Percentiles rank a stretch among this genome's conserved stretches.
Conservation (phyloP, 2,888 invertebrate species). For the Apamea crenata region DNA sequence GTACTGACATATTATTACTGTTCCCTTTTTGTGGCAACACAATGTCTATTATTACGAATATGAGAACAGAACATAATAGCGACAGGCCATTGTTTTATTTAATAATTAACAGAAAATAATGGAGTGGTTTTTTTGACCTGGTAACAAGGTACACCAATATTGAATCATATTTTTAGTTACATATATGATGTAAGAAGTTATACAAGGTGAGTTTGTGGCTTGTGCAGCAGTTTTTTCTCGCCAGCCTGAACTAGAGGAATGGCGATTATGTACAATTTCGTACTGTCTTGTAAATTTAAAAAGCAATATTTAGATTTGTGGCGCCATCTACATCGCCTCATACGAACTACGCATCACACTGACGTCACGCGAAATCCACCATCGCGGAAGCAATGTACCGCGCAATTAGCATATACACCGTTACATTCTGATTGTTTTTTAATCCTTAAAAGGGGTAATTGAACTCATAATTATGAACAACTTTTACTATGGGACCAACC, state of each 20-base stretch:
- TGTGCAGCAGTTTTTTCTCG: too few relatives aligned
- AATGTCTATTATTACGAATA: constrained; percentile 39
- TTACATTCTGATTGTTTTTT: background rate
- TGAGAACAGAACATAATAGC: constrained; percentile 39
- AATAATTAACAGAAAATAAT: constrained; percentile 30
- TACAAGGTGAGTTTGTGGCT: background rate
- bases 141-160: background rate
- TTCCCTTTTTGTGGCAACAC: constrained; percentile 27
- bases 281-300: background rate
- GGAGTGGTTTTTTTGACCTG: background rate
- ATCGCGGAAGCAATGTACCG: background rate
- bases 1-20: constrained; percentile 28
- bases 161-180: background rate
- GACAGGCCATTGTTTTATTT: constrained; percentile 32
- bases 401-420: too few relatives aligned
- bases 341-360: background rate
- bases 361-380: background rate
- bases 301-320: background rate
- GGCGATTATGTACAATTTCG: background rate
- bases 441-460: background rate
- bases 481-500: background rate
- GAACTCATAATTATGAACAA: background rate
- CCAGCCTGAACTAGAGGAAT: background rate
- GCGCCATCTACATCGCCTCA: too few relatives aligned
- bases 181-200: background rate